Evolutionary conservation across 2,888 invertebrate species (phyloP), one percentile per base, ranked within the genome.

Genomic region (Philereme vetulata): DNA sequence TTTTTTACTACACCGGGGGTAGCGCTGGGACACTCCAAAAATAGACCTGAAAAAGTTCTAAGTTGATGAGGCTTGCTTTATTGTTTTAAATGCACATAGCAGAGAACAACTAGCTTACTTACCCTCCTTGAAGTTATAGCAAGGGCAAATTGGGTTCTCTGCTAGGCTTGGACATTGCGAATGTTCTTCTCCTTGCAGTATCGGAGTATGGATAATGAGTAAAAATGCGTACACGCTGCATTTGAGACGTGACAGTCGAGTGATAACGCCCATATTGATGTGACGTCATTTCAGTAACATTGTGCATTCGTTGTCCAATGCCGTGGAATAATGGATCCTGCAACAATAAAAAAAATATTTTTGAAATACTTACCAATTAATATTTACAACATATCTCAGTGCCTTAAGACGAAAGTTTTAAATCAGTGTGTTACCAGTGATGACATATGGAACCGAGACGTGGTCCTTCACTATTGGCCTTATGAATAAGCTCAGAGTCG

Each of bases 101-200:
- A 44, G 21, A 44, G 11, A 10, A 52, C n/a, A 32, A 32, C 4
- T 5, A 50, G 9, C 34, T 6, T 36, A 10, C 43, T 8, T 56
- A 94, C 94, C 97, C 92, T 97, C 97, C 88, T 97, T 97, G 86
- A 97, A 97, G 85, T 96, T 96, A 93, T 97, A 97, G 89, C 98
- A 98, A 5, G 97, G 97, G 85, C 98, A 98, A 71, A 95, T 95
- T 45, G 96, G 96, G 85, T 95, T 96, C 75, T 95, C 95, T 77
- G 95, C 94, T 77, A 95, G 93, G 78, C 94, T 95, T 63, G 96
- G 96, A 83, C 96, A 97, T 80, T 95, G 84, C 34, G 90, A 77
- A 66, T 90, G 90, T 74, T 91, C 92, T 92, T 92, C 91, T 83
- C 92, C 92, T 86, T 89, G 91, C 82, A 91, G 87, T 86, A 90